phyloP scores from a whole-genome alignment of 2,797 vertebrate species.

The Caiman crocodilus region DNA sequence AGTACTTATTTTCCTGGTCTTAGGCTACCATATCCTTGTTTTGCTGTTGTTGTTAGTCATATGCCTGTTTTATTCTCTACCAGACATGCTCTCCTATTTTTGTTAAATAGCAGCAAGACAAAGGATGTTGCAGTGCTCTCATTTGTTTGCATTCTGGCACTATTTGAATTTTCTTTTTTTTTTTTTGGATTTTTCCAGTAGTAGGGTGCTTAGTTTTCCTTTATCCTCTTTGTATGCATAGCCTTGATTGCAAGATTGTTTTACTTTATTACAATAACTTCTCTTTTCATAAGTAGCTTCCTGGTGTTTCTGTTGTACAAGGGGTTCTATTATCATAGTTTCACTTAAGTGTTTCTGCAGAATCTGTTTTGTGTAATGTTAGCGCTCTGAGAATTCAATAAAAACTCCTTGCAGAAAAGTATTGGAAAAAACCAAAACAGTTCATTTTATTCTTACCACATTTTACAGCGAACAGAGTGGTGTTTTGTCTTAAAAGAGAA shows the following conservation, averaged over 20 bases:
- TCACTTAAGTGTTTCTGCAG: neutral
- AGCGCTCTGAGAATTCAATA: neutral
- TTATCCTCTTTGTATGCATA: neutral
- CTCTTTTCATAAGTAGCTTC: neutral
- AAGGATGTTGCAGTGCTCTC: neutral
- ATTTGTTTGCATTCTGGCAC: neutral
- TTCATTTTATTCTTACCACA: neutral
- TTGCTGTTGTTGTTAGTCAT: neutral
- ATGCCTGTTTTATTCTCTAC: neutral
- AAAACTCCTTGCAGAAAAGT: neutral
- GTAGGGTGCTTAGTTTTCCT: neutral
- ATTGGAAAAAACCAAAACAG: neutral
- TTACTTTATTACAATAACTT: neutral
- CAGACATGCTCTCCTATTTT: neutral
- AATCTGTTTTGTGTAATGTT: no score
- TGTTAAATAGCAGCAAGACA: neutral
- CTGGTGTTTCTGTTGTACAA: neutral
- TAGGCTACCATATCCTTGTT: fast-evolving
- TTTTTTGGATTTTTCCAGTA: neutral
- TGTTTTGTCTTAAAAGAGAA: neutral
- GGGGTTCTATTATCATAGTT: neutral
- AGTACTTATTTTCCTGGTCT: neutral
- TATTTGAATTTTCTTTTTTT: neutral
- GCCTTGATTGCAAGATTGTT: neutral
- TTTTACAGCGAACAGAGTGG: neutral